Percentiles rank a stretch among this genome's conserved stretches.
Evolutionary conservation across 2,113 vertebrate genomes (phyloP).

Genomic region (Periophthalmus modestus): DNA sequence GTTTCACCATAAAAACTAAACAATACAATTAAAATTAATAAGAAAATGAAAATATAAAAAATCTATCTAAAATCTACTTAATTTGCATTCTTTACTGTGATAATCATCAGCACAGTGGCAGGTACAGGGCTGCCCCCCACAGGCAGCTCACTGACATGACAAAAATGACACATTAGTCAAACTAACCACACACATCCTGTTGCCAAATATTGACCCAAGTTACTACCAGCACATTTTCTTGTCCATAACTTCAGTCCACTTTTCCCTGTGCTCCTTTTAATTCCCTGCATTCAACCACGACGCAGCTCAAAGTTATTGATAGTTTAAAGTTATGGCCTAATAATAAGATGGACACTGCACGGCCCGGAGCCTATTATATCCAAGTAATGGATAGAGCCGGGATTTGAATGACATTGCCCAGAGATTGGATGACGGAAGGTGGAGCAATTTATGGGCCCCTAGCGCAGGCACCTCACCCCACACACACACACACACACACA

Average conservation of each 20-base stretch:
- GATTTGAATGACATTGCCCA: slow-evolving; percentile 80
- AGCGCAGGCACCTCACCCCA: slow-evolving; percentile 1
- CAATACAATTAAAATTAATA: slow-evolving; percentile 23
- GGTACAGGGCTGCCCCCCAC: slow-evolving; percentile 62
- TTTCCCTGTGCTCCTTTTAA: slow-evolving; percentile 22
- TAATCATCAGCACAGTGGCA: slow-evolving; percentile 24
- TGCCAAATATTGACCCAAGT: slow-evolving; percentile 21
- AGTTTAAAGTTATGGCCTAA: slow-evolving; percentile 80
- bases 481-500: background rate
- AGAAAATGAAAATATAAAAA: background rate
- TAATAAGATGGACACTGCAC: slow-evolving; percentile 79
- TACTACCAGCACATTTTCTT: slow-evolving; percentile 44
- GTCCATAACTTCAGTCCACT: slow-evolving; percentile 50
- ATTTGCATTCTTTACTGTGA: slow-evolving; percentile 44
- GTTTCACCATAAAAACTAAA: background rate
- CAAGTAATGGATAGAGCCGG: slow-evolving; percentile 77
- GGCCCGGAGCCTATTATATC: slow-evolving; percentile 78
- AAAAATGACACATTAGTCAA: slow-evolving; percentile 17
- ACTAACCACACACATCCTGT: slow-evolving; percentile 6
- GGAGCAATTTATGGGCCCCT: slow-evolving; percentile 75
- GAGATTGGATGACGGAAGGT: slow-evolving; percentile 79
- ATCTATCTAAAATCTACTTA: background rate
- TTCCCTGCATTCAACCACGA: slow-evolving; percentile 18
- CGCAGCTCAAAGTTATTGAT: slow-evolving; percentile 77
- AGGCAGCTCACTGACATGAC: slow-evolving; percentile 41